These are phyloP conservation scores for Melolontha melolontha DNA, from an alignment of 2,888 invertebrate species.

Conservation along the genomic window DNA sequence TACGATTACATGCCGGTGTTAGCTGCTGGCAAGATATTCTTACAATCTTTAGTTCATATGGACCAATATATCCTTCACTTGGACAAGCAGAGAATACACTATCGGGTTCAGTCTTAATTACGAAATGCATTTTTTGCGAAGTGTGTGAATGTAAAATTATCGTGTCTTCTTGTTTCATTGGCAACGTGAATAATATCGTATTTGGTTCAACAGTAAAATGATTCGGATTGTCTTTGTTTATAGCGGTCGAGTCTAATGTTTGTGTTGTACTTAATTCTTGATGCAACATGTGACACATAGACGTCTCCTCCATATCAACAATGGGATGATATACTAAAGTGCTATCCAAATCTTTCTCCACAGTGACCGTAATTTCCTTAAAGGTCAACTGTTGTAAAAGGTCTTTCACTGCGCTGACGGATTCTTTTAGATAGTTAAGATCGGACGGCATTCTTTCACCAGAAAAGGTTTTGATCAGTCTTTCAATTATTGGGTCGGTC, in stretches of 20 bases:
- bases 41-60: no score
- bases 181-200: constrained; percentile 38
- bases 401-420: constrained; percentile 53
- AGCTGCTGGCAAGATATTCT: constrained; percentile 30
- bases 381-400: constrained; percentile 55
- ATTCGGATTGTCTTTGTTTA: constrained; percentile 1
- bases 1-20: constrained; percentile 26
- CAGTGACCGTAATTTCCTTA: constrained; percentile 60
- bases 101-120: constrained; percentile 27
- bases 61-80: no score
- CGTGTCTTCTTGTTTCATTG: constrained; percentile 38
- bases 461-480: constrained; percentile 54
- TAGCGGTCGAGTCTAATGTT: constrained; percentile 3
- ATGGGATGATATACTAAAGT: constrained; percentile 56
- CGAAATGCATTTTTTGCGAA: constrained; percentile 25
- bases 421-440: constrained; percentile 57
- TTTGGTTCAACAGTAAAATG: constrained; percentile 40
- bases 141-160: constrained; percentile 38
- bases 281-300: constrained; percentile 58
- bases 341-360: constrained; percentile 61
- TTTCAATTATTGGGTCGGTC: constrained; percentile 51
- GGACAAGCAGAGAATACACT: constrained; percentile 22
- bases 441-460: constrained; percentile 59
- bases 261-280: constrained; percentile 48
- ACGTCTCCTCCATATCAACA: constrained; percentile 59